Evolutionary conservation across 2,797 vertebrate species (phyloP), one percentile per base, ranked within the genome.

Genomic region (Tadarida brasiliensis): DNA sequence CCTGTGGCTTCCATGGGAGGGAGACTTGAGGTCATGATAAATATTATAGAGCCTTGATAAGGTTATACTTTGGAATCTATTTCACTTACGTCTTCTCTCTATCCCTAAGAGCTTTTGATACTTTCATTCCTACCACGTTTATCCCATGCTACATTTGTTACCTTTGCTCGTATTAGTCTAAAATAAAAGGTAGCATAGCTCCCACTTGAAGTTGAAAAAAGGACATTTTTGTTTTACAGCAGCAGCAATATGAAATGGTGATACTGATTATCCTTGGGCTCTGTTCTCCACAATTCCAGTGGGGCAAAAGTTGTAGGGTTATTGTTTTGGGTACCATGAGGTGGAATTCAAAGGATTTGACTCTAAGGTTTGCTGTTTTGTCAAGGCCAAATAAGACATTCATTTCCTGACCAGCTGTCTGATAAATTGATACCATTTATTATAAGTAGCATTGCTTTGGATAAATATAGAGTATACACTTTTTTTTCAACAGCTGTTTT

Each of bases 371-470:
- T 87, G 20, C 76, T 74, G 15, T 77, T 90, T 54, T 73, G 28
- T 84, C 19, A 28, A 0, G 77, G 39, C n/a, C 59, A 39, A 11
- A 30, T 92, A 87, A 33, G n/a, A 54, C 35, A 83, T 63, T 51
- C 14, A 33, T 83, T 92, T 57, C 44, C 44, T 86, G 73, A 65
- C 49, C 12, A n/a, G 10, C 33, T 82, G 3, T 65, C 61, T 82
- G 35, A 11, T 90, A 65, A 89, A 35, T 68, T 35, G 71, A 8
- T 44, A 49, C 24, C 76, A 61, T 71, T 88, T 82, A 59, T 81
- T 91, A 56, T 30, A 92, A 67, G 73, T 77, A 77, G 30, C 33
- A 71, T 71, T 86, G 26, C 61, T 91, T 56, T 84, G 67, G 68
- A 28, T 57, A 88, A 78, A 70, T 65, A 70, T 3, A 39, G 15